phyloP scores from a whole-genome alignment of 2,888 invertebrate species.

The Drosophila lutescens region DNA sequence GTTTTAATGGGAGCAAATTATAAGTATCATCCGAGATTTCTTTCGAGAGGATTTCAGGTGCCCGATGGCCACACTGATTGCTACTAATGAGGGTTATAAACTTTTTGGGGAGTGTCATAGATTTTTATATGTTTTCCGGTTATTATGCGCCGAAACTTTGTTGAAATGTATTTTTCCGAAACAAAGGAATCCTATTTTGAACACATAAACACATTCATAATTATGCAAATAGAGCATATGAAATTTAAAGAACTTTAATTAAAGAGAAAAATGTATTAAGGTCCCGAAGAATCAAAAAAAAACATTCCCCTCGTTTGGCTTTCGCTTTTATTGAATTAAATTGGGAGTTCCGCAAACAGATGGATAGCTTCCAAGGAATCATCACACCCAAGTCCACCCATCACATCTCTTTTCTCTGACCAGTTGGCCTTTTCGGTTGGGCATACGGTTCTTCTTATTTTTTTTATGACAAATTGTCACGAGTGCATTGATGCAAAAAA shows the following conservation, averaged over 20 bases:
- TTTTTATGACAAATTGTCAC: constrained; percentile 79
- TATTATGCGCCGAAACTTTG: not conserved
- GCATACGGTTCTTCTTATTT: constrained; percentile 19
- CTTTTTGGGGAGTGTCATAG: not conserved
- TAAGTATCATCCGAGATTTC: constrained; percentile 2
- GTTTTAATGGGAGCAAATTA: constrained; percentile 31
- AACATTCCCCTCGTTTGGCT: not conserved
- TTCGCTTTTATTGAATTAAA: constrained; percentile 7
- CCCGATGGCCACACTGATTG: constrained; percentile 13
- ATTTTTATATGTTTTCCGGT: not conserved
- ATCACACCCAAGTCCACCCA: not conserved
- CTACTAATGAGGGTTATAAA: constrained; percentile 10
- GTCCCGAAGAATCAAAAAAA: no score
- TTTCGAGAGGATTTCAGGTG: constrained; percentile 6
- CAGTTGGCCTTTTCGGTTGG: constrained; percentile 36
- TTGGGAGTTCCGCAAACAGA: constrained; percentile 11
- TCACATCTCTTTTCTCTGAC: constrained; percentile 7
- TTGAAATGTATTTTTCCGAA: not conserved
- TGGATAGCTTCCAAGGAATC: constrained; percentile 3
- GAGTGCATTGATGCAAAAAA: constrained; percentile 80
- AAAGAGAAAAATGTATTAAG: not conserved
- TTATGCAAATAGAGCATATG: not conserved
- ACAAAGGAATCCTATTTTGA: not conserved
- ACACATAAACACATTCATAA: not conserved
- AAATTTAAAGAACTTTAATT: not conserved